Base-by-base conservation (phyloP, 37 sponge, comb jelly and placozoan genomes). In the Halisarca cf. caerulea region DNA sequence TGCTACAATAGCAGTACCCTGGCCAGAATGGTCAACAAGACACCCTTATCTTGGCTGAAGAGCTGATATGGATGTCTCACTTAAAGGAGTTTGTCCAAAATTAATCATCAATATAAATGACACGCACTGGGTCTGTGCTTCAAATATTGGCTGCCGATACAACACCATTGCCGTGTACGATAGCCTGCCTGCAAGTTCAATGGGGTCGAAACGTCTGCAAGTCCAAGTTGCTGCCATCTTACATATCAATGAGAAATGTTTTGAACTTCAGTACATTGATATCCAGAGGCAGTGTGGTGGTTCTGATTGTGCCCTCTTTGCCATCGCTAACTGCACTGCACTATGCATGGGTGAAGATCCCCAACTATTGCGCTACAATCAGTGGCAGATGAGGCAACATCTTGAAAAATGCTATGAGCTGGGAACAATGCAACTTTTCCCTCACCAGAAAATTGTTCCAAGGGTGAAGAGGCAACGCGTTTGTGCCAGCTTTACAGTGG, bases 101-200 rank as follows among this genome's bases (percentile, higher is more conserved):
- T n/a, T n/a, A n/a, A 84, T 75, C 3, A 18, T 84, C 34, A 66
- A 75, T 47, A 35, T 84, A 70, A 39, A 57, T 74, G 51, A 37
- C 24, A 25, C 39, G 30, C 85, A 84, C 78, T 84, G 78, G 85
- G 78, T 75, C 20, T 84, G 85, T 84, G 77, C 51, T 14, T 53
- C 72, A 66, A 83, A 66, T 55, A 66, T 66, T 18, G 43, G 43
- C 47, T 83, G 72, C 47, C 36, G 51, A 79, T 7, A 42, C 54
- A 47, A 47, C 45, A 47, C 54, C 68, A 66, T 66, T n/a, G 68
- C 54, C 60, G 82, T 82, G 59, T 82, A 82, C 43, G 64, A 82
- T 39, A 82, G 82, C 64, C 33, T 82, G 21, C 85, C 70, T n/a
- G 23, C 78, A n/a, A 58, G 57, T 36, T 83, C 84, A 39, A 21